These are phyloP conservation scores for Drosophila setosimentum DNA, from an alignment of 2,888 invertebrate species.

Conservation along the genomic window DNA sequence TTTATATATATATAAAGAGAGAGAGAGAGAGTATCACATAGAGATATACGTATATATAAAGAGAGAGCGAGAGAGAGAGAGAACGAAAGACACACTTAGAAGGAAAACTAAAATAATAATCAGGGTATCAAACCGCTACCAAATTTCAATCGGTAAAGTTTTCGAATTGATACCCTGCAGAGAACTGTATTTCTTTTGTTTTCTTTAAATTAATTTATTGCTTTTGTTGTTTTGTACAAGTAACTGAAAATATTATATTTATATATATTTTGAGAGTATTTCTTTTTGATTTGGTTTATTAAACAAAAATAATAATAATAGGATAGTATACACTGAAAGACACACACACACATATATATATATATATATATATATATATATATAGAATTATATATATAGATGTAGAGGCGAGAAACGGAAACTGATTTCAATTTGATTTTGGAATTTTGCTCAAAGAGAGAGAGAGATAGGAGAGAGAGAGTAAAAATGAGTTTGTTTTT, in stretches of 20 bases:
- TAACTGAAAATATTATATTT: conserved; percentile 37
- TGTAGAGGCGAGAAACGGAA: conserved; percentile 43
- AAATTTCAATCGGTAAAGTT: not conserved
- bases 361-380: too few relatives aligned
- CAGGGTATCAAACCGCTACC: not conserved
- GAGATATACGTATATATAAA: conserved; percentile 42
- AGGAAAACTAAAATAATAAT: conserved; percentile 53
- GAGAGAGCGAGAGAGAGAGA: conserved; percentile 34
- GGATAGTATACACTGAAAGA: conserved; percentile 67
- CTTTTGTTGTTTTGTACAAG: conserved; percentile 49
- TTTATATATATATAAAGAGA: conserved; percentile 16
- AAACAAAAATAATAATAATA: conserved; percentile 52
- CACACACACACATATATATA: conserved; percentile 41
- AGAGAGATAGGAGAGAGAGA: conserved; percentile 31
- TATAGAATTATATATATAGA: too few relatives aligned
- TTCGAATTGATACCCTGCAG: not conserved
- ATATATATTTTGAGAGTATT: conserved; percentile 21
- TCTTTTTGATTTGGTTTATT: conserved; percentile 11
- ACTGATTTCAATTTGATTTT: conserved; percentile 43
- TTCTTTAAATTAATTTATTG: conserved; percentile 8
- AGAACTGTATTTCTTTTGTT: conserved; percentile 17
- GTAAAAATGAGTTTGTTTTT: conserved; percentile 34
- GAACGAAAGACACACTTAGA: conserved; percentile 66
- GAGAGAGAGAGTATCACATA: conserved; percentile 31
- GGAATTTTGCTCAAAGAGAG: conserved; percentile 36